These are phyloP conservation scores for Hoplias malabaricus DNA, from an alignment of 2,113 vertebrate species.

Conservation along the genomic window DNA sequence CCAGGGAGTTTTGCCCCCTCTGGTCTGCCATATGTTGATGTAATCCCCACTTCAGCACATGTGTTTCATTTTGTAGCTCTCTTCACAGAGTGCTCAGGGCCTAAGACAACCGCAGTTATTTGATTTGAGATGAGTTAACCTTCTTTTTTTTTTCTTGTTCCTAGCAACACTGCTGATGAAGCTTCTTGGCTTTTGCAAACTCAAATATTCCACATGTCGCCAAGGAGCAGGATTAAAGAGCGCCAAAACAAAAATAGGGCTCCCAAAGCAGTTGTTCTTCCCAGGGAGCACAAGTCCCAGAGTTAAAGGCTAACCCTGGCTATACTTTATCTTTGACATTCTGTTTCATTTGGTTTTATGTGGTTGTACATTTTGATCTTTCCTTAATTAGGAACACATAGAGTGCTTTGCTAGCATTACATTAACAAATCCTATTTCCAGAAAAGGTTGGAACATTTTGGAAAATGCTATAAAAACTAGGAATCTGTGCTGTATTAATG, in stretches of 20 bases:
- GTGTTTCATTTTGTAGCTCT: conserved; percentile 52
- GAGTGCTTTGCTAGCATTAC: too few species aligned
- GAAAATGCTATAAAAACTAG: too few species aligned
- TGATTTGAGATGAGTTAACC: conserved; percentile 20
- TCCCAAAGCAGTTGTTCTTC: neutral
- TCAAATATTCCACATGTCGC: conserved; percentile 45
- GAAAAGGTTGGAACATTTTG: too few species aligned
- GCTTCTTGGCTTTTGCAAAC: conserved; percentile 53
- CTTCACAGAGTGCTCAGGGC: conserved; percentile 39
- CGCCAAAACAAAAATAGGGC: neutral
- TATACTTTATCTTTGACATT: conserved; percentile 1
- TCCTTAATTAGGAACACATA: neutral
- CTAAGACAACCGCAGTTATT: conserved; percentile 51
- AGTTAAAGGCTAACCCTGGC: neutral
- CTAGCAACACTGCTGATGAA: conserved; percentile 59
- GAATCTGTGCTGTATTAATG: too few species aligned
- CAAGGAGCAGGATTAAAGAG: neutral
- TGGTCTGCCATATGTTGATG: conserved; percentile 49
- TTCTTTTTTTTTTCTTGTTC: conserved; percentile 47
- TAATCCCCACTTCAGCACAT: conserved; percentile 49
- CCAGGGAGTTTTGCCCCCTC: conserved; percentile 13
- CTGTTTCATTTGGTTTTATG: neutral
- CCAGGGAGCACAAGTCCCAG: neutral
- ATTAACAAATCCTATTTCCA: too few species aligned
- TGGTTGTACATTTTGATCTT: neutral